Evolutionary conservation across 1,140 invertebrate species (phyloP), one percentile per base, ranked within the genome.

Genomic region (Potamilus streckersoni): DNA sequence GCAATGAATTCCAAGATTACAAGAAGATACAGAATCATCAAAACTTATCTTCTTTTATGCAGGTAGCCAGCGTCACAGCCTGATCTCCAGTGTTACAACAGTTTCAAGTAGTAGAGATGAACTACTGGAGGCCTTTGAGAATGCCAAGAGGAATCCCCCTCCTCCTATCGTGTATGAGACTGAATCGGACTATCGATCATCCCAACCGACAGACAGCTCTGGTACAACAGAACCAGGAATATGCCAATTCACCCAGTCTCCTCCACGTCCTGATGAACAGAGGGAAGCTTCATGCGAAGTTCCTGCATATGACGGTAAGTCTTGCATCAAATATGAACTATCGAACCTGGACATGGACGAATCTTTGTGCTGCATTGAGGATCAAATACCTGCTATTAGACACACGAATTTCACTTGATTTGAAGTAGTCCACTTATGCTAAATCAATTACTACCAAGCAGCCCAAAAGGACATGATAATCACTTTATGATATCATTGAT

Each of bases 101-200:
- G 88, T 89, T 15, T 91, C 90, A 13, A 90, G 89, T 16, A 90
- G 89, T 63, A 81, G 89, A 56, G 90, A 90, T 55, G 90, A 91
- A 71, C 82, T 91, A 0, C 56, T 91, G 19, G 83, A 87, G 65
- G 90, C 90, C 0, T 85, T 90, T 71, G 89, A 90, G 69, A 90
- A 90, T 75, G 87, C 89, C 58, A 86, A 85, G 57, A 74, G 84
- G 27, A 83, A 84, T 59, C 84, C 83, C 2, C 84, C 83, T 13
- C 83, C 85, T 2, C 84, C 84, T 2, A 80, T 86, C 6, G 76
- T 86, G 56, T 86, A 86, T 66, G 86, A 88, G 78, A 86, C 82
- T 19, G 83, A 83, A 58, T 82, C 80, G 4, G 84, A 85, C 66
- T 49, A 49, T 49, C 83, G 81, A 19, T 82, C 82, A 31, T 86